Evolutionary conservation across 2,888 invertebrate species (phyloP), one percentile per base, ranked within the genome.

Genomic region (Andrena chrysosceles): DNA sequence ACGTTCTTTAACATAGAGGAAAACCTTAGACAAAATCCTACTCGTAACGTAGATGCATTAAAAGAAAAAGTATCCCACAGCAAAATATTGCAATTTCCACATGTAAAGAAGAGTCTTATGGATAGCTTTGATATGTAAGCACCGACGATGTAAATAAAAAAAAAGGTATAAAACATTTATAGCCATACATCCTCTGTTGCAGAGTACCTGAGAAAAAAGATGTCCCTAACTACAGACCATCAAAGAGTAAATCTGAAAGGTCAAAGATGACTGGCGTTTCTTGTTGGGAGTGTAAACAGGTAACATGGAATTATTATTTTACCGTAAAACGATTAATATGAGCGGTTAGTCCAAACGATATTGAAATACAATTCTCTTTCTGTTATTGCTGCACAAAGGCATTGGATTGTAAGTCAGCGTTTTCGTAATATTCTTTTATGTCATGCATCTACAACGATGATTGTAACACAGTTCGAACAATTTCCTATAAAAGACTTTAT

Each of bases 201-300:
- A 84, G 83, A 7, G 2, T 16, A 49, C 52, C 69, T 13, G 31
- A 49, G 0, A 75, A 56, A 52, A 64, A 73, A 35, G 13, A 82
- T 3, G 0, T 49, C 29, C 89, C 91, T 81, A 89, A 88, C 31
- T 10, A 79, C 69, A 92, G 90, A 75, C 74, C 93, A 13, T 91
- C 93, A 7, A 90, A 93, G 48, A 93, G 92, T 62, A 93, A 93
- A 88, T 84, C 73, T n/a, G 93, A 94, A 60, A 91, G 93, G 77
- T 90, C 89, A 75, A 92, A 93, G 79, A 81, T 94, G 52, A 89
- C 88, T 64, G 94, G 94, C n/a, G 93, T 93, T 93, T 87, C 90
- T 76, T 95, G 95, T 82, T 88, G 89, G 69, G 91, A 94, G 16
- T 95, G 95, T 83, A 87, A 92, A 83, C 85, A 92, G 84, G 94